phyloP scores from a whole-genome alignment of 2,888 invertebrate genomes.

The Eilema griseolum region DNA sequence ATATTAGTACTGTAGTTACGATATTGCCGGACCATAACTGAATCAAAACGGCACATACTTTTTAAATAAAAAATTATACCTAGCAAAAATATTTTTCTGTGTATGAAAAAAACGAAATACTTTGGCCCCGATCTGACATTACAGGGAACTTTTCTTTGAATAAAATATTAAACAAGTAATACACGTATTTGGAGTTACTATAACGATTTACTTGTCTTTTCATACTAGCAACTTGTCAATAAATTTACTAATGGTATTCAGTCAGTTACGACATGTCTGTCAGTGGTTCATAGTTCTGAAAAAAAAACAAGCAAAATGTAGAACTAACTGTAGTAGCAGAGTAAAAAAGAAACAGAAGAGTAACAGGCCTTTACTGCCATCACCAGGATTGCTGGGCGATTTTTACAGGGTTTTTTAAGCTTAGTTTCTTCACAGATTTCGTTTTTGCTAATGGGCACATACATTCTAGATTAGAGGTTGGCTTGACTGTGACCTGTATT shows the following conservation, averaged over 20 bases:
- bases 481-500: background rate
- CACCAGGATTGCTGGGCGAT: background rate
- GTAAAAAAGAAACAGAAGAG: background rate
- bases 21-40: too few relatives aligned
- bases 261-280: too few relatives aligned
- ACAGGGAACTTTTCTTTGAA: conserved; percentile 20
- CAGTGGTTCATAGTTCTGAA: too few relatives aligned
- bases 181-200: background rate
- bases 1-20: too few relatives aligned
- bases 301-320: too few relatives aligned
- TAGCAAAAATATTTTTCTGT: too few relatives aligned
- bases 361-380: background rate
- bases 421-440: background rate
- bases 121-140: too few relatives aligned
- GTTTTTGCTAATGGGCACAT: background rate
- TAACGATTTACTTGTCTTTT: background rate
- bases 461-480: background rate
- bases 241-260: too few relatives aligned
- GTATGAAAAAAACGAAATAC: too few relatives aligned
- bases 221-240: background rate
- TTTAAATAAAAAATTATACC: too few relatives aligned
- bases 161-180: conserved; percentile 5
- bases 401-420: background rate
- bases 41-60: too few relatives aligned
- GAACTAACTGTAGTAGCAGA: background rate